Evolutionary conservation across 2,113 vertebrate genomes (phyloP).

Genomic region (Nannobrachium achirus): DNA sequence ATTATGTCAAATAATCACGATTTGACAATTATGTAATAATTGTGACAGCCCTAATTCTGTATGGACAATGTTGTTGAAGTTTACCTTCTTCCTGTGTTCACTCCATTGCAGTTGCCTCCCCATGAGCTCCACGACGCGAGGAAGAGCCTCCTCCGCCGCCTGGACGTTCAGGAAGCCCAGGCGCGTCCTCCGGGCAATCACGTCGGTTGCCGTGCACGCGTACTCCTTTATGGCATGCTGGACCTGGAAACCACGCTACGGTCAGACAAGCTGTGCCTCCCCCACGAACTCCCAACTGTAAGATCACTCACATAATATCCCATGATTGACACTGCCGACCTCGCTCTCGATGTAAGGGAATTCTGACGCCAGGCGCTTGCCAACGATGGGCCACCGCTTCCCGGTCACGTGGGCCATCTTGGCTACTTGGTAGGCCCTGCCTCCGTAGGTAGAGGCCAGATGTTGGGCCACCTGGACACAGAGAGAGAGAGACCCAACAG

Average conservation of each 20-base stretch:
- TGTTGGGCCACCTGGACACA: constrained; percentile 86
- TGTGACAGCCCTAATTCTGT: too few species aligned
- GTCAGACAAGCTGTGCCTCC: background rate
- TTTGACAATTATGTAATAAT: too few species aligned
- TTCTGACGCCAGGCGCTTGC: constrained; percentile 82
- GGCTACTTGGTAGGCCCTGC: constrained; percentile 81
- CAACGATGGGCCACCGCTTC: constrained; percentile 84
- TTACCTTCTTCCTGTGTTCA: constrained; percentile 82
- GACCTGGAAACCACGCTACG: constrained; percentile 69
- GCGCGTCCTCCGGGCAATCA: constrained; percentile 85
- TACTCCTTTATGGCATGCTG: constrained; percentile 84
- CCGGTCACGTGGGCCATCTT: constrained; percentile 82
- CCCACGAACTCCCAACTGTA: background rate
- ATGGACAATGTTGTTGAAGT: background rate
- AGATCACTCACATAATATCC: background rate
- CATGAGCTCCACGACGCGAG: constrained; percentile 86
- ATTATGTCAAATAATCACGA: too few species aligned
- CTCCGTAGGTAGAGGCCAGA: constrained; percentile 82
- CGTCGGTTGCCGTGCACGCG: constrained; percentile 84
- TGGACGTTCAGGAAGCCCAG: constrained; percentile 89
- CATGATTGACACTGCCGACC: constrained; percentile 64
- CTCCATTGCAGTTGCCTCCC: constrained; percentile 81
- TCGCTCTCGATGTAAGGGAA: constrained; percentile 85
- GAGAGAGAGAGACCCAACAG: constrained; percentile 54
- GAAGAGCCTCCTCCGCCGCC: constrained; percentile 88